Evolutionary conservation across 2,797 vertebrate genomes (phyloP).

Genomic region (Diplodus sargus): DNA sequence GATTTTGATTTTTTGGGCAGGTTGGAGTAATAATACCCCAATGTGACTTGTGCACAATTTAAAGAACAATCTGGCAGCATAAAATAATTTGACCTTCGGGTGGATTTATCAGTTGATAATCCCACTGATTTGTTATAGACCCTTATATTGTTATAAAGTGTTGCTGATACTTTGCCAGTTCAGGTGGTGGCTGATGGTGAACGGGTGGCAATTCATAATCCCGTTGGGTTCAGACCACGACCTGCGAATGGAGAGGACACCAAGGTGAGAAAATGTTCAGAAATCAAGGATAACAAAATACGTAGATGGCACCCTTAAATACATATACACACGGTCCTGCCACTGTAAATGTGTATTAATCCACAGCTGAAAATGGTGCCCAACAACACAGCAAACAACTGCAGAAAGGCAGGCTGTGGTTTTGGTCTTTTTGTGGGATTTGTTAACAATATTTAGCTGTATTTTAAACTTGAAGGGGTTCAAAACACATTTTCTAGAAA

Average conservation of each 20-base stretch:
- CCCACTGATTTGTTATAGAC: neutral
- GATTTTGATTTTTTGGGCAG: neutral
- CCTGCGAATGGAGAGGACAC: neutral
- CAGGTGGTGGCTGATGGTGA: neutral
- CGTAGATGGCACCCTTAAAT: neutral
- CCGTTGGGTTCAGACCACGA: fast-evolving
- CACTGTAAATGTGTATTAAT: too few species aligned
- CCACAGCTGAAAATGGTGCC: too few species aligned
- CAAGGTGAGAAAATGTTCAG: constrained; percentile 15
- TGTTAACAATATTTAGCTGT: too few species aligned
- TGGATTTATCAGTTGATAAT: neutral
- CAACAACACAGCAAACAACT: too few species aligned
- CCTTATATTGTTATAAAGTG: neutral
- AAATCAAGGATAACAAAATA: neutral
- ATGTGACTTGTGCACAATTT: neutral
- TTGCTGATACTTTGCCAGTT: neutral
- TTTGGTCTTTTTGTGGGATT: too few species aligned
- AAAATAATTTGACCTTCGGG: neutral
- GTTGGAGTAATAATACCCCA: neutral
- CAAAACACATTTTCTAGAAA: too few species aligned
- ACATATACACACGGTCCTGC: neutral
- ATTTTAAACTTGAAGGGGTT: too few species aligned
- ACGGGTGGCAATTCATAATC: fast-evolving
- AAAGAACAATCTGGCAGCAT: neutral
- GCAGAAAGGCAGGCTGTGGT: too few species aligned